Percentiles rank a stretch among this genome's conserved stretches.
Conservation (phyloP, 2,113 vertebrate species). For the Peromyscus leucopus region DNA sequence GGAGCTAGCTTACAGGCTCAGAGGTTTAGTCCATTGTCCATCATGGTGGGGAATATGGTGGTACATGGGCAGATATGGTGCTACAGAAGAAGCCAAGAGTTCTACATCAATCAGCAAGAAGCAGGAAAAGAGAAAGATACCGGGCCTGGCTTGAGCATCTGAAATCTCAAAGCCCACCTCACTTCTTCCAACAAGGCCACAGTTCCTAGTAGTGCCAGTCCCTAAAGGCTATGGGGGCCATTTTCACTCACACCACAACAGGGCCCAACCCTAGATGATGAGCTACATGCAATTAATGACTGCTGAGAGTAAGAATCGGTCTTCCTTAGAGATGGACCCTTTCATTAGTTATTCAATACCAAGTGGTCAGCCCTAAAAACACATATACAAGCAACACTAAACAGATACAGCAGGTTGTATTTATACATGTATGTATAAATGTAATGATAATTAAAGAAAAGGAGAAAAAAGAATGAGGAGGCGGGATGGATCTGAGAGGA, state of each 20-base stretch:
- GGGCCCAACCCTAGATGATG: background rate
- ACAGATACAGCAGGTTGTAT: background rate
- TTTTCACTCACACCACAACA: background rate
- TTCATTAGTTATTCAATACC: background rate
- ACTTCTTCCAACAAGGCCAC: background rate
- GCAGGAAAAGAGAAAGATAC: background rate
- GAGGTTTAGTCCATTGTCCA: background rate
- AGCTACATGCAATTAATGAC: background rate
- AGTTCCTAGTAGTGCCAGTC: background rate
- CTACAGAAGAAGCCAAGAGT: background rate
- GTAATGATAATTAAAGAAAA: background rate
- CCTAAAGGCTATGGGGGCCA: background rate
- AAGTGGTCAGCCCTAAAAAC: background rate
- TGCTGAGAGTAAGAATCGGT: background rate
- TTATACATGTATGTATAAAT: background rate
- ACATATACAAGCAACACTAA: background rate
- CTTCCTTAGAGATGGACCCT: background rate
- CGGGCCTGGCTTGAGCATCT: background rate
- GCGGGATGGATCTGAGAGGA: background rate
- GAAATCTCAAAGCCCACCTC: background rate
- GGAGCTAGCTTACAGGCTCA: background rate
- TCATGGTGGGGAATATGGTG: background rate
- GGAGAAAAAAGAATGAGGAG: background rate
- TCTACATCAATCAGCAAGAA: background rate
- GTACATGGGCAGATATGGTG: background rate